Base-by-base conservation (phyloP, 2,888 invertebrate species). In the Eumacrocentrus americanus region DNA sequence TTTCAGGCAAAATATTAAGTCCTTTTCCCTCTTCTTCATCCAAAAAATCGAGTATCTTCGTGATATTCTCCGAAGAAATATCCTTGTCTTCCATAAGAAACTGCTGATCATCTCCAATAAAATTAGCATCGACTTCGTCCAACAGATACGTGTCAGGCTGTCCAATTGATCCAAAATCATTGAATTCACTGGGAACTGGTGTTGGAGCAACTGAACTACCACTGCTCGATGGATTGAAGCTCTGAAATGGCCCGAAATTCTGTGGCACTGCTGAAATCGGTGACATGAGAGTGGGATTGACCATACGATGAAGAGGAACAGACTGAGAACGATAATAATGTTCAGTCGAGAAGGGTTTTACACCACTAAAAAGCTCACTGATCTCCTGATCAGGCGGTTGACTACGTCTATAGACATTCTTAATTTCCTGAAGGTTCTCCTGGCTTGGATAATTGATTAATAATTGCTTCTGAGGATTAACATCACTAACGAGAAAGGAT, bases 161-260 rank as follows among this genome's bases (percentile, higher is more conserved):
- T 3, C 85, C 84, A 46, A 88, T 84, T 0, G 87, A 83, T 37
- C 86, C 88, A 66, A 90, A 89, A 72, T 91, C 90, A 61, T 87
- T 87, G 73, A 89, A 90, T 72, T 91, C 90, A 61, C 87, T 85
- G 7, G 89, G 88, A 20, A 89, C 87, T 0, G 89, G 88, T 1
- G 89, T 89, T 51, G 87, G 87, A 0, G 87, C 87, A 38, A 89
- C 84, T 6, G 89, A 89, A 55, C 87, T 88, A 44, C 85, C 87
- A 0, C 86, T 86, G 4, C 88, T 78, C 72, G 60, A 78, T 72
- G 53, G 74, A 73, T 62, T 76, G 72, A 67, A 72, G 72, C 22
- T 67, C 1, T 70, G 67, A 37, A 62, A 60, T 58, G 58, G 2
- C 7, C 71, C 60, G 29, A 72, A 73, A 23, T 73, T 75, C 12